Percentiles rank a stretch among this genome's conserved stretches.
Evolutionary conservation across 2,113 vertebrate species (phyloP).

Genomic region (Cheirogaleus medius): DNA sequence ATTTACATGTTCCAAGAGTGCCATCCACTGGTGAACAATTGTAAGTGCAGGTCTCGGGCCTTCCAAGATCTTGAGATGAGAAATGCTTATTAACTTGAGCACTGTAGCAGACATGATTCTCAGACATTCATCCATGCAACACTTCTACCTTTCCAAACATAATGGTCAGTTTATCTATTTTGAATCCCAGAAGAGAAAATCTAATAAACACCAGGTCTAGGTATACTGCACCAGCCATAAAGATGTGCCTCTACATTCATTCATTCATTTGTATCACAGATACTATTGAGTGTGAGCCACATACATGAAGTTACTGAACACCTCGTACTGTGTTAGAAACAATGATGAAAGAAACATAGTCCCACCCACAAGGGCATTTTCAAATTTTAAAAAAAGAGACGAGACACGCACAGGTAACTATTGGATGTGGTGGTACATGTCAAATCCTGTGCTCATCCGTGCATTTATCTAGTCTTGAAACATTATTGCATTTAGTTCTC

Average conservation of each 20-base stretch:
- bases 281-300: background rate
- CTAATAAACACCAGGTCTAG: background rate
- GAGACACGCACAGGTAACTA: fast-evolving
- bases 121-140: background rate
- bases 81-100: background rate
- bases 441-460: background rate
- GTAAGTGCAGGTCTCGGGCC: background rate
- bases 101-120: background rate
- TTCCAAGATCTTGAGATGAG: background rate
- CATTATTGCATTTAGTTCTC: background rate
- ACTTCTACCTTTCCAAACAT: background rate
- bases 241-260: background rate
- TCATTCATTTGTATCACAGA: background rate
- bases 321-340: background rate
- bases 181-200: background rate
- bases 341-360: background rate
- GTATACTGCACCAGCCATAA: background rate
- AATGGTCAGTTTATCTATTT: background rate
- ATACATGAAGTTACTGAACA: background rate
- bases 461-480: background rate
- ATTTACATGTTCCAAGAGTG: background rate
- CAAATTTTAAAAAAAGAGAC: background rate
- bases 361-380: background rate
- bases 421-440: fast-evolving
- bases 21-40: slow-evolving; percentile 39